Conservation (phyloP, 2,113 vertebrate genomes). For the Centrocercus urophasianus region DNA sequence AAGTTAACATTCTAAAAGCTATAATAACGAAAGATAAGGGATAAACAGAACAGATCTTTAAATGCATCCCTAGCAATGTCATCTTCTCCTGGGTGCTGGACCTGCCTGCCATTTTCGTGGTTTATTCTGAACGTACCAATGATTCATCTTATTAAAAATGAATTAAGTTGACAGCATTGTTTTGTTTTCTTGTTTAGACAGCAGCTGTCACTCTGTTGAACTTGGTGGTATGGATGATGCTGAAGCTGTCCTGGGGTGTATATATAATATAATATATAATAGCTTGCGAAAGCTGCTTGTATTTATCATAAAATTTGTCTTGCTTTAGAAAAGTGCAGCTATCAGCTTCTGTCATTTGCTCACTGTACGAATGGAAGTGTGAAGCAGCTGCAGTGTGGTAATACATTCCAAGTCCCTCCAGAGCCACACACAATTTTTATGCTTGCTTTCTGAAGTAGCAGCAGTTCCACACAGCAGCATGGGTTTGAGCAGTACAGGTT, state of each 20-base stretch:
- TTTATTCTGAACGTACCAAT: conserved; percentile 9
- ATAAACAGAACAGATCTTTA: neutral
- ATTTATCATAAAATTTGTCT: neutral
- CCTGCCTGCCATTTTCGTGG: neutral
- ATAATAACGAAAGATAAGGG: neutral
- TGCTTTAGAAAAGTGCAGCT: conserved; percentile 19
- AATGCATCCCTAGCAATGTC: neutral
- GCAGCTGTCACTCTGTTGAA: conserved; percentile 57
- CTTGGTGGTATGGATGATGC: neutral
- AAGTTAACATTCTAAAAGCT: neutral
- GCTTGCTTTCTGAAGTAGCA: neutral
- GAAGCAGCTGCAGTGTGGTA: neutral
- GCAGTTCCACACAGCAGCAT: neutral
- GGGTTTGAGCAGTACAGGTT: neutral
- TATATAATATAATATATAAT: neutral
- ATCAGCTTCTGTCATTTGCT: neutral
- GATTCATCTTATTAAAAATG: conserved; percentile 50
- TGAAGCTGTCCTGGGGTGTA: conserved; percentile 9
- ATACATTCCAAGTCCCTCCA: neutral
- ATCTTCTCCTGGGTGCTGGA: neutral
- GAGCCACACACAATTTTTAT: rapidly evolving
- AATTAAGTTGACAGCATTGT: conserved; percentile 47
- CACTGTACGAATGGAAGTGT: neutral
- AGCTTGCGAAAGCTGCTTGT: neutral
- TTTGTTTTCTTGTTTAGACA: conserved; percentile 50